Base-by-base conservation (phyloP, 2,797 vertebrate species). In the Danio albolineatus region DNA sequence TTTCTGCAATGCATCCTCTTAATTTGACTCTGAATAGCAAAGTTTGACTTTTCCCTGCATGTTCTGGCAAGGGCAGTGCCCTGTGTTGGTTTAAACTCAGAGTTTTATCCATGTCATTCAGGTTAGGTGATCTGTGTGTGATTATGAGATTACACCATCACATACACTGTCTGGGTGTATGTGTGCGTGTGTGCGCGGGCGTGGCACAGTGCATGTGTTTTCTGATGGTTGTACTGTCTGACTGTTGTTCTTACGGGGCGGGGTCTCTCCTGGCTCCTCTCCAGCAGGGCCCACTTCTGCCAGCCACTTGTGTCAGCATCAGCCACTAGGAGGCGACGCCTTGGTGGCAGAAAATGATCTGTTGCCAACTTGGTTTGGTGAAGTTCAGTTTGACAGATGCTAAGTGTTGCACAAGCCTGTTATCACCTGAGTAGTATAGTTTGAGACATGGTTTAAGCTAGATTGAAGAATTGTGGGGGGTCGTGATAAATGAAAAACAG, bases 311-410 rank as follows among this genome's bases (percentile, higher is more conserved):
- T 62, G 48, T 44, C 65, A 59, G 19, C 2, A 6, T 64, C 51
- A 44, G 14, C 85, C 85, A 76, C 83, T 76, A 14, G 83, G 49
- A 82, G 72, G 85, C 62, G 13, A 43, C 69, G 57, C 46, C 38
- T 66, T 4, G 8, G 12, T 43, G 46, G 12, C 67, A 7, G 13
- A 46, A 66, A 67, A n/a, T 13, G 41, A 12, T 79, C 16, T 36
- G 41, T 39, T 7, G 14, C 56, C 17, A 41, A 19, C 73, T 19
- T 28, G 54, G 9, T 60, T 60, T 38, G 41, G 56, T 60, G 53
- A 57, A 7, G 54, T 73, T 36, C 10, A 41, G 48, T 56, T 41
- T 71, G 67, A 54, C 10, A 9, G 16, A 75, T 48, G 10, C 46
- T 0, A 17, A 53, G 7, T 56, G 54, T 8, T 14, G 16, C 6